Percentiles rank a stretch among this genome's conserved stretches.
Conservation (phyloP, 2,888 invertebrate species). For the Schizaphis graminum region DNA sequence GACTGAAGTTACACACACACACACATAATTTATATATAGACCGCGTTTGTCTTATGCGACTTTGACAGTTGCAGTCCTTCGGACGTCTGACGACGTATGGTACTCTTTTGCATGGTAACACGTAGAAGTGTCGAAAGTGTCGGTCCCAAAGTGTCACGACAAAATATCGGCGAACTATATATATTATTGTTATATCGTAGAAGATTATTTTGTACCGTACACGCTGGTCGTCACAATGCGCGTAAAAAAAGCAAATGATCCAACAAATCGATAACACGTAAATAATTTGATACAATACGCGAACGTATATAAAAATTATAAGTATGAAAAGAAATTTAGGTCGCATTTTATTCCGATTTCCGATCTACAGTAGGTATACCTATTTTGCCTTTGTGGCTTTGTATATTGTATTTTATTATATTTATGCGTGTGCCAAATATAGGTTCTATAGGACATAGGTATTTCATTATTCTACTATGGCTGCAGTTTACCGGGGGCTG, state of each 20-base stretch:
- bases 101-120: not conserved
- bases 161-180: not conserved
- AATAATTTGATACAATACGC: not conserved
- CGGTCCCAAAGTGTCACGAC: not conserved
- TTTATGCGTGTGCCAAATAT: not conserved
- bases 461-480: not conserved
- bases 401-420: not conserved
- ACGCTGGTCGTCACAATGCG: not conserved
- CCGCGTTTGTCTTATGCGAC: not conserved
- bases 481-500: not conserved
- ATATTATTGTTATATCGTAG: not conserved
- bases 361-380: not conserved
- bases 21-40: not conserved
- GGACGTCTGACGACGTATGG: not conserved
- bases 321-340: not conserved
- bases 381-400: not conserved
- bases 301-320: not conserved
- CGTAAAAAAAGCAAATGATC: not conserved
- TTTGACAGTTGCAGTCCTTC: not conserved
- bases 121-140: not conserved
- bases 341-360: not conserved
- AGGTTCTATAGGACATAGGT: not conserved
- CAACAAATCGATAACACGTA: not conserved
- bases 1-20: not conserved
- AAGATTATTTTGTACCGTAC: not conserved